Conservation (phyloP, 1,140 invertebrate species). For the Lamellibrachia luymesi region DNA sequence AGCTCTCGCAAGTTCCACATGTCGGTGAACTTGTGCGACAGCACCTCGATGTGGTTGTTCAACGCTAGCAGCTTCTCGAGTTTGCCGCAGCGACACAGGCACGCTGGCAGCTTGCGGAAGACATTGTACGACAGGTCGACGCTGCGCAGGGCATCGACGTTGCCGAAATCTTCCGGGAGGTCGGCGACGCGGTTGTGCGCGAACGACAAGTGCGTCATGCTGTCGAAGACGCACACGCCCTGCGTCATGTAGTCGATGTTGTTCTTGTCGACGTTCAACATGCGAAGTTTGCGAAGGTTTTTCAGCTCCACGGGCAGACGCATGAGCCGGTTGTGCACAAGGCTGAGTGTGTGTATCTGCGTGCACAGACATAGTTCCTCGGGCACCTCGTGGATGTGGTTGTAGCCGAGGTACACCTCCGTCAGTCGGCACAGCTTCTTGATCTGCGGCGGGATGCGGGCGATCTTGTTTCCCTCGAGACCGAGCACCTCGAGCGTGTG, state of each 20-base stretch:
- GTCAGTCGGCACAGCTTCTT: constrained; percentile 44
- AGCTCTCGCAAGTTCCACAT: background rate
- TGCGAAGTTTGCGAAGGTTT: constrained; percentile 42
- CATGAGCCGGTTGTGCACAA: constrained; percentile 40
- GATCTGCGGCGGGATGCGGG: constrained; percentile 40
- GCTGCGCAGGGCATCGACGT: background rate
- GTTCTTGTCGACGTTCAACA: constrained; percentile 41
- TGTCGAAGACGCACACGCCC: constrained; percentile 36
- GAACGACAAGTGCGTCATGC: constrained; percentile 37
- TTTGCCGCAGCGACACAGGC: background rate
- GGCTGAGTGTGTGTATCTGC: constrained; percentile 43
- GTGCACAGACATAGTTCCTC: constrained; percentile 49
- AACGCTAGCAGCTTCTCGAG: constrained; percentile 8
- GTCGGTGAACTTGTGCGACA: constrained; percentile 8
- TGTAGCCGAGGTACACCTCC: constrained; percentile 49
- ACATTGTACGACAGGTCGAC: background rate
- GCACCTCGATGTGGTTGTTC: background rate
- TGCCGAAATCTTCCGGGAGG: constrained; percentile 14
- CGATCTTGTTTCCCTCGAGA: constrained; percentile 45
- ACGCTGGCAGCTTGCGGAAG: constrained; percentile 10
- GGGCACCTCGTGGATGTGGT: constrained; percentile 42
- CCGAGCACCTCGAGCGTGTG: constrained; percentile 40
- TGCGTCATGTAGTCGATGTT: constrained; percentile 37
- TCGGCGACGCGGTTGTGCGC: constrained; percentile 38
- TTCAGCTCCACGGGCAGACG: constrained; percentile 43